phyloP scores from a whole-genome alignment of 2,888 invertebrate genomes.

The Trachelus stipa region DNA sequence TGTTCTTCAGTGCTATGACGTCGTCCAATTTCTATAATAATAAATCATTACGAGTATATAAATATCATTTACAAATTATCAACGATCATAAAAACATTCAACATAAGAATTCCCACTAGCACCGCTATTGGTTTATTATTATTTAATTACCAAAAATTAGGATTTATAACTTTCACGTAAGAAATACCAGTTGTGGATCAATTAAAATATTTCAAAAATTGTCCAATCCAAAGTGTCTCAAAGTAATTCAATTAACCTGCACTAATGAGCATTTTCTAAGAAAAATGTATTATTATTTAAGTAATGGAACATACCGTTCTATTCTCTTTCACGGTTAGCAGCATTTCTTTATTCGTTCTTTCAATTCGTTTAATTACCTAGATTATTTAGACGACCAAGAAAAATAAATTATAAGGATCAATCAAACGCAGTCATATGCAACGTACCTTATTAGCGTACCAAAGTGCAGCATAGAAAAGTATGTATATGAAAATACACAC shows the following conservation, averaged over 20 bases:
- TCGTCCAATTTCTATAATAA: slow-evolving; percentile 49
- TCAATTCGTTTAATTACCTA: slow-evolving; percentile 55
- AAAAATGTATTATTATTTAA: not conserved
- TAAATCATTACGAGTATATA: not conserved
- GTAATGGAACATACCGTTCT: slow-evolving; percentile 44
- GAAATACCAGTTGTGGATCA: too few relatives aligned
- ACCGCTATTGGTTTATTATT: not conserved
- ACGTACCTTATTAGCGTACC: slow-evolving; percentile 58
- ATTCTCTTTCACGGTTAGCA: slow-evolving; percentile 46
- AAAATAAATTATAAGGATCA: not conserved
- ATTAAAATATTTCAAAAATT: not conserved
- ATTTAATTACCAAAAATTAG: not conserved
- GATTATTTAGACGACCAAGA: not conserved
- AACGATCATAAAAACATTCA: not conserved
- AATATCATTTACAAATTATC: not conserved
- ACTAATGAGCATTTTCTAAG: not conserved
- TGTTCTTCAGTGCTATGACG: slow-evolving; percentile 50
- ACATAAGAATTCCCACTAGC: not conserved
- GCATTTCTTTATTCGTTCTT: slow-evolving; percentile 50
- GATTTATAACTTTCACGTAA: not conserved
- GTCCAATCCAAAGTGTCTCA: not conserved
- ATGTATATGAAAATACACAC: slow-evolving; percentile 53
- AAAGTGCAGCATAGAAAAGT: slow-evolving; percentile 53
- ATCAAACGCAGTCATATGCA: not conserved
- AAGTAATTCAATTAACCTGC: too few relatives aligned